phyloP scores from a whole-genome alignment of 2,113 vertebrate species.

The Stigmatopora argus region DNA sequence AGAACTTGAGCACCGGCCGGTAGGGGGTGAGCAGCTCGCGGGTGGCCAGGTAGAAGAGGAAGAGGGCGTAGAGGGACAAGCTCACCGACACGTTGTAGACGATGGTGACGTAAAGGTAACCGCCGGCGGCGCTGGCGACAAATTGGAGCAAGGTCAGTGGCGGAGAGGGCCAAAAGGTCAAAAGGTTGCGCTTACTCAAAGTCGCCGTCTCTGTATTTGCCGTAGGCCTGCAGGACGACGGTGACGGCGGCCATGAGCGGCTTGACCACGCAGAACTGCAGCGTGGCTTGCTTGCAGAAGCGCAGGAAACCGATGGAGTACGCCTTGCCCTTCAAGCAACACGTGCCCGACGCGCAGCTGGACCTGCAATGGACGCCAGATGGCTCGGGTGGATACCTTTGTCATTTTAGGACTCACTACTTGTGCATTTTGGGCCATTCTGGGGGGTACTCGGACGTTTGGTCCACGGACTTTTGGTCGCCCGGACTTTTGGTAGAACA shows the following conservation, averaged over 20 bases:
- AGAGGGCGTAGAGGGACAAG: constrained; percentile 91
- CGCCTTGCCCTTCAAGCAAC: constrained; percentile 91
- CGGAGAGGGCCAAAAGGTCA: no score
- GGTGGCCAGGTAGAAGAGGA: constrained; percentile 93
- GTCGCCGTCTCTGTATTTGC: constrained; percentile 94
- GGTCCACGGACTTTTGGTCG: no score
- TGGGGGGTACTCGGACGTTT: no score
- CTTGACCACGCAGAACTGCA: constrained; percentile 99
- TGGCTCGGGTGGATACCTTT: no score
- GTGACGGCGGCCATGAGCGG: constrained; percentile 92
- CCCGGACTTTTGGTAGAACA: no score
- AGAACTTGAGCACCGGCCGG: constrained; percentile 93
- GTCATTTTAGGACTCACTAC: no score
- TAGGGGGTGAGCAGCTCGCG: constrained; percentile 89
- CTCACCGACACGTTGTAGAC: constrained; percentile 96
- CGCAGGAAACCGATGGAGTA: constrained; percentile 94
- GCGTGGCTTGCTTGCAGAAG: constrained; percentile 96
- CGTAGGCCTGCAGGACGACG: constrained; percentile 89
- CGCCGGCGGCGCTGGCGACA: constrained; percentile 77
- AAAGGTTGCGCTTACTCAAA: constrained; percentile 84
- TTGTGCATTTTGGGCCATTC: no score
- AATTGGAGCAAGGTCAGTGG: no score
- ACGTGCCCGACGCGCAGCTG: constrained; percentile 91
- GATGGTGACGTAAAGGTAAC: constrained; percentile 94
- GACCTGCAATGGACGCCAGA: constrained; percentile 69